Percentiles rank a stretch among this genome's conserved stretches.
Evolutionary conservation across 2,888 invertebrate genomes (phyloP).

Genomic region (Temnothorax ravouxi): DNA sequence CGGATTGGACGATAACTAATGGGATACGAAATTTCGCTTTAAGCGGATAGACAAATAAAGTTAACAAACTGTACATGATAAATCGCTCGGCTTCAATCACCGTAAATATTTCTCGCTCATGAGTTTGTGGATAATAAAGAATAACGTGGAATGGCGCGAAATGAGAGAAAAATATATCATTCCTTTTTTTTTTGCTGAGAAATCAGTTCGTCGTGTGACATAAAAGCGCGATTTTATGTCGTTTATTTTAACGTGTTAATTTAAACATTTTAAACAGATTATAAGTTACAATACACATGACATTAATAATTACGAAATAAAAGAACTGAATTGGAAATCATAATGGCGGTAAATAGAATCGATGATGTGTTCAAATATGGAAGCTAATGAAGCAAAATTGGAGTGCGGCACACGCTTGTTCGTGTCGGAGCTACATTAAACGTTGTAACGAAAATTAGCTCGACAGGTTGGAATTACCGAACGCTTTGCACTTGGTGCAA

Average conservation of each 20-base stretch:
- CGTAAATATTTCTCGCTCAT: not conserved
- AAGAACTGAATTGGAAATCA: not conserved
- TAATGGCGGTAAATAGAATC: constrained; percentile 24
- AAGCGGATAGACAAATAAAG: constrained; percentile 15
- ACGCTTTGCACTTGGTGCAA: not conserved
- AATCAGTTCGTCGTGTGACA: not conserved
- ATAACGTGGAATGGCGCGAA: not conserved
- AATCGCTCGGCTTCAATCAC: constrained; percentile 14
- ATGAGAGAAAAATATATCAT: not conserved
- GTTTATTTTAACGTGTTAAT: not conserved
- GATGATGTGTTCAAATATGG: constrained; percentile 29
- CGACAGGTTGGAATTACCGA: constrained; percentile 12
- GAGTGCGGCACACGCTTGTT: not conserved
- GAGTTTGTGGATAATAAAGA: not conserved
- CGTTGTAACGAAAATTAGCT: constrained; percentile 31
- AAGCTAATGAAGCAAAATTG: constrained; percentile 37
- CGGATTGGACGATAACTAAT: constrained; percentile 30
- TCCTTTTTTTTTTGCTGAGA: not conserved
- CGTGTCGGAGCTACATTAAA: constrained; percentile 30
- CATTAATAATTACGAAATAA: not conserved
- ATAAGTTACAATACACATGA: not conserved
- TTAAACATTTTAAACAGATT: not conserved
- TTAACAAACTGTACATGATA: constrained; percentile 22
- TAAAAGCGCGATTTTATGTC: not conserved
- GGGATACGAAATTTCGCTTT: constrained; percentile 2